These are phyloP conservation scores for Lepus townsendii DNA, from an alignment of 2,797 vertebrate genomes.

Conservation along the genomic window DNA sequence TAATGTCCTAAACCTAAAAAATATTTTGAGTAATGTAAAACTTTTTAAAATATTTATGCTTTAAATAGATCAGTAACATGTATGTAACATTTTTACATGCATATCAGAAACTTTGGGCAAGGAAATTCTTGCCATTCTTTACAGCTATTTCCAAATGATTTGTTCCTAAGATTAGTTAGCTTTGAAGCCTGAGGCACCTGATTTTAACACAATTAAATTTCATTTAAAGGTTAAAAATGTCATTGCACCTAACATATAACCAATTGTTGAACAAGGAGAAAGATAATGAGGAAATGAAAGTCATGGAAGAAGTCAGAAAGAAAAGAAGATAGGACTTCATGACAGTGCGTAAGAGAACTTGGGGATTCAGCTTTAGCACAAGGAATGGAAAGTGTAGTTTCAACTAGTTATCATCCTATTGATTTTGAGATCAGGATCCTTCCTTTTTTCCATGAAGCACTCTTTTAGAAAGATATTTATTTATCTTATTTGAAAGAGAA, in stretches of 20 bases:
- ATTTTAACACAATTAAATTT: slow-evolving; percentile 3
- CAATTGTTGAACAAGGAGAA: slow-evolving; percentile 5
- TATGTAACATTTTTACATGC: not conserved
- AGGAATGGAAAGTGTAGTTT: not conserved
- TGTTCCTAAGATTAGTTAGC: not conserved
- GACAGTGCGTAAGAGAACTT: not conserved
- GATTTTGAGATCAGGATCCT: not conserved
- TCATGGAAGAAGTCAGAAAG: not conserved
- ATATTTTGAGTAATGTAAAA: not conserved
- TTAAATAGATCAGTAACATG: not conserved
- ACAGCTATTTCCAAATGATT: slow-evolving; percentile 22
- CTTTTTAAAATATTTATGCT: slow-evolving; percentile 1
- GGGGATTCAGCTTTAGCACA: not conserved
- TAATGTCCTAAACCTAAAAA: not conserved
- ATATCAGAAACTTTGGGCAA: not conserved
- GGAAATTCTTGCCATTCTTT: not conserved
- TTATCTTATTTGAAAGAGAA: too few species aligned
- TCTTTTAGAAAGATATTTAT: too few species aligned
- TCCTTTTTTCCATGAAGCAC: not conserved
- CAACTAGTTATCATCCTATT: not conserved
- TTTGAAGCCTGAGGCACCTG: not conserved
- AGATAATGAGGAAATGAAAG: not conserved
- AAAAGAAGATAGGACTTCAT: not conserved
- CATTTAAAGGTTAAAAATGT: not conserved
- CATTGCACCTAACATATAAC: not conserved